phyloP scores from a whole-genome alignment of 2,888 invertebrate species.

The Trichacis sp. region DNA sequence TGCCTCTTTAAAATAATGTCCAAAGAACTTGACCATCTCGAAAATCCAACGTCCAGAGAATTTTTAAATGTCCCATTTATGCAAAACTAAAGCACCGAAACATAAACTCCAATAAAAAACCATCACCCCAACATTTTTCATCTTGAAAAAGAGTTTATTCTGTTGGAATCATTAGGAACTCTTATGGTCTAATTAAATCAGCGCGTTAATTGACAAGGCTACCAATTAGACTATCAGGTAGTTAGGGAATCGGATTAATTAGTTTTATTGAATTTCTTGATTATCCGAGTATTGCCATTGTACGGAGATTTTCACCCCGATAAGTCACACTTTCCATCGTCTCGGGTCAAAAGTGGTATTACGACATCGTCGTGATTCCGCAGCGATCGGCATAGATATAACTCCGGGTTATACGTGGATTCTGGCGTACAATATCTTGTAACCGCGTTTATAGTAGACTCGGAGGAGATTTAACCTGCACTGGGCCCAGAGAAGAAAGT shows the following conservation, averaged over 20 bases:
- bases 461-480: conserved; percentile 52
- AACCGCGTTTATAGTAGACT: conserved; percentile 40
- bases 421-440: conserved; percentile 25
- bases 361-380: conserved; percentile 37
- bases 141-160: too few relatives aligned
- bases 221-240: too few relatives aligned
- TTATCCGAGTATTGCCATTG: conserved; percentile 16
- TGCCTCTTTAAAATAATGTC: conserved; percentile 11
- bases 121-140: too few relatives aligned
- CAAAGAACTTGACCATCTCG: conserved; percentile 13
- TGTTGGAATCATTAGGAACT: too few relatives aligned
- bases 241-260: conserved; percentile 6
- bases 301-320: conserved; percentile 19
- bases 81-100: too few relatives aligned
- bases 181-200: not conserved
- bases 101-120: too few relatives aligned
- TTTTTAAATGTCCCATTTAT: too few relatives aligned
- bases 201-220: not conserved
- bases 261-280: conserved; percentile 6
- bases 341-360: conserved; percentile 37
- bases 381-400: conserved; percentile 30
- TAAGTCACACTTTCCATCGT: conserved; percentile 38
- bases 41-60: conserved; percentile 22
- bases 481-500: conserved; percentile 54
- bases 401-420: conserved; percentile 24